These are phyloP conservation scores for Formica aserva DNA, from an alignment of 2,888 invertebrate genomes.

Conservation along the genomic window DNA sequence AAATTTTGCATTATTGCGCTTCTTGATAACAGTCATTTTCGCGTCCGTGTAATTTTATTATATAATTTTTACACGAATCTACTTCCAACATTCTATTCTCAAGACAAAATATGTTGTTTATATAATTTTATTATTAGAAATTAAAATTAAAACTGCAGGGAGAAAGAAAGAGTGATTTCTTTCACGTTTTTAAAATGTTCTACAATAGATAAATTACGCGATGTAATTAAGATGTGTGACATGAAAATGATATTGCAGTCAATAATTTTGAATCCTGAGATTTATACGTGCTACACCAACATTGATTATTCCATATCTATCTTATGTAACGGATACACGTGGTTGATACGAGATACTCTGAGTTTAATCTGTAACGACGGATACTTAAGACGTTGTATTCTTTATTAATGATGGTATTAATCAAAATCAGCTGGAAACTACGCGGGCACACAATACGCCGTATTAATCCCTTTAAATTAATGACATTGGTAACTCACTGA, in stretches of 20 bases:
- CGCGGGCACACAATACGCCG: background rate
- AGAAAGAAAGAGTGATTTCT: background rate
- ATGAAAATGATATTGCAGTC: background rate
- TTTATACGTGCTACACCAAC: background rate
- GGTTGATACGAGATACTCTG: background rate
- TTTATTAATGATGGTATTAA: constrained; percentile 35
- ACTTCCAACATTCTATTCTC: background rate
- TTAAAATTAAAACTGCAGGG: background rate
- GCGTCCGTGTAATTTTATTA: background rate
- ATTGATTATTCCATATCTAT: background rate
- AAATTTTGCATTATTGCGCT: constrained; percentile 17
- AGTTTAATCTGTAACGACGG: constrained; percentile 22
- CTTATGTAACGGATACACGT: background rate
- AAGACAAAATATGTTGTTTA: background rate
- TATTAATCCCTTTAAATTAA: constrained; percentile 40
- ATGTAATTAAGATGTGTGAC: background rate
- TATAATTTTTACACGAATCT: background rate
- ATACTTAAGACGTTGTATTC: constrained; percentile 33
- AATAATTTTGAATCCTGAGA: background rate
- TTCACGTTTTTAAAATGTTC: background rate
- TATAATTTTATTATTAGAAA: constrained; percentile 10
- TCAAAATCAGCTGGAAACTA: constrained; percentile 37
- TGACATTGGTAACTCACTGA: constrained; percentile 17
- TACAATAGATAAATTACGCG: background rate
- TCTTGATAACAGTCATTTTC: constrained; percentile 35